Percentiles rank a stretch among this genome's conserved stretches.
These are phyloP conservation scores for Cyphomyrmex costatus DNA, from an alignment of 1,140 invertebrate genomes.

Conservation along the genomic window DNA sequence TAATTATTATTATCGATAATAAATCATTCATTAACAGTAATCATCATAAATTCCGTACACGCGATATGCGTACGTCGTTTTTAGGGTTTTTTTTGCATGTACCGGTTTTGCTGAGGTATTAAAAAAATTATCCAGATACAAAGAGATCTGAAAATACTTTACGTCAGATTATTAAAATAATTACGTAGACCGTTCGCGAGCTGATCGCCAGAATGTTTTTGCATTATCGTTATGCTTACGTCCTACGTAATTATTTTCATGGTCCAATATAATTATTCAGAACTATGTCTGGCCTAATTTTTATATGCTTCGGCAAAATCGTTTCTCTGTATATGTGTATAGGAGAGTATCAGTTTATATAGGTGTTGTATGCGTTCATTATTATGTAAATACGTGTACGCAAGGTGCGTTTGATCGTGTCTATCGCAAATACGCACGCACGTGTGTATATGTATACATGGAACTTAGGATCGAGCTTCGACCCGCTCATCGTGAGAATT, in stretches of 20 bases:
- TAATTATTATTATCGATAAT: slow-evolving; percentile 57
- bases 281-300: no score
- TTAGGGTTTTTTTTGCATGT: slow-evolving; percentile 32
- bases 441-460: not conserved
- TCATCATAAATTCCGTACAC: slow-evolving; percentile 64
- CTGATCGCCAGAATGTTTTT: no score
- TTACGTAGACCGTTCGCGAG: no score
- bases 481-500: slow-evolving; percentile 21
- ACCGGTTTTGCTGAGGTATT: no score
- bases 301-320: no score
- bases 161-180: no score
- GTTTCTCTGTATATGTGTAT: not conserved
- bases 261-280: no score
- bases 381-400: not conserved
- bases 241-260: no score
- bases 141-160: no score
- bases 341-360: not conserved
- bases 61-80: slow-evolving; percentile 67
- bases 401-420: not conserved
- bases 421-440: not conserved
- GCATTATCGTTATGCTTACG: no score
- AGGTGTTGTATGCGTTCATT: slow-evolving; percentile 15
- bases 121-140: no score
- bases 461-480: slow-evolving; percentile 35
- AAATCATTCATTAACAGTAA: slow-evolving; percentile 66